Evolutionary conservation across 2,113 vertebrate genomes (phyloP).

Genomic region (Galemys pyrenaicus): DNA sequence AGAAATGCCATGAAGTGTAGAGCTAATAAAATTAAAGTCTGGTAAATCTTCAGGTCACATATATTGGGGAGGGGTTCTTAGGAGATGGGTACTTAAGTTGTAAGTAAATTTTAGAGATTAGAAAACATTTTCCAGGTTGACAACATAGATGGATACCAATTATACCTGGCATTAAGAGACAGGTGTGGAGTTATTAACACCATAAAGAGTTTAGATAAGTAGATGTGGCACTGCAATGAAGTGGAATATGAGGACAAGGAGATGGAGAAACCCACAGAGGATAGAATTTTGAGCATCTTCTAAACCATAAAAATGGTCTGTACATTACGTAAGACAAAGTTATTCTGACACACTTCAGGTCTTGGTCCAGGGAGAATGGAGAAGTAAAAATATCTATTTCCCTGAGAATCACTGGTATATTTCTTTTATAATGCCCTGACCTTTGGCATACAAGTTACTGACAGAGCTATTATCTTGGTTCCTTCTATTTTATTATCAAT

Average conservation of each 20-base stretch:
- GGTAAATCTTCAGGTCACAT: not conserved
- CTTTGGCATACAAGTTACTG: not conserved
- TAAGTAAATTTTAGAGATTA: not conserved
- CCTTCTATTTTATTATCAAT: not conserved
- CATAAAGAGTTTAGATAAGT: not conserved
- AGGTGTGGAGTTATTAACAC: not conserved
- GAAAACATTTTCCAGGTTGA: not conserved
- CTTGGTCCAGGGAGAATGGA: not conserved
- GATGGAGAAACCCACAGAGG: not conserved
- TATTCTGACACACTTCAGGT: not conserved
- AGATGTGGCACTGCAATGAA: not conserved
- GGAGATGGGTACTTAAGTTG: not conserved
- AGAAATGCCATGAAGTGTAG: not conserved
- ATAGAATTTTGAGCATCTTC: not conserved
- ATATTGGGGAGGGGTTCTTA: not conserved
- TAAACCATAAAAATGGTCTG: not conserved
- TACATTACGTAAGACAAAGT: not conserved
- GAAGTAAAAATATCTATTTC: not conserved
- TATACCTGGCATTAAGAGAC: too few relatives aligned
- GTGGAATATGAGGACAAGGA: not conserved
- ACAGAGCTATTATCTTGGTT: not conserved
- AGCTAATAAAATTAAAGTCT: not conserved
- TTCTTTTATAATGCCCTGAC: not conserved
- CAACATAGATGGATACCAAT: not conserved
- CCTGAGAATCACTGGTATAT: not conserved